Base-by-base conservation (phyloP, 2,113 vertebrate genomes). In the Puma concolor region DNA sequence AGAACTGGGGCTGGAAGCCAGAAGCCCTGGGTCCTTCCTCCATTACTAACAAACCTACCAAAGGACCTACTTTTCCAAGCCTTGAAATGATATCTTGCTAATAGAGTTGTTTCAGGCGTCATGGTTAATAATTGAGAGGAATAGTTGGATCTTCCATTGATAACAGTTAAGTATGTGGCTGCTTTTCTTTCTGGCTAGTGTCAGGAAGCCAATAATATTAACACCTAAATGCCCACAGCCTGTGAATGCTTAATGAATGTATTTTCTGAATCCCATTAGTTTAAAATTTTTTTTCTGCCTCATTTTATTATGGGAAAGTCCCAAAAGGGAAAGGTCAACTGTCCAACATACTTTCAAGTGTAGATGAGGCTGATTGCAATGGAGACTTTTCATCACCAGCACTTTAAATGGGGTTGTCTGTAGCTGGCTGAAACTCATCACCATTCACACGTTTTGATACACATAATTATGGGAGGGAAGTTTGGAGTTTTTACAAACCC, bases 91-190 rank as follows among this genome's bases (percentile, higher is more conserved):
- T 71, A 84, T 69, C 81, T 89, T 93, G 33, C 60, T 72, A 95
- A 96, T 16, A 91, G n/a, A 92, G 33, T 52, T 95, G 64, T 92
- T 94, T 71, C 71, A 80, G 71, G 44, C 44, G 90, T 97, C 79
- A 1, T 44, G 74, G 92, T 79, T 92, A 94, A 86, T 95, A 79
- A 88, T 71, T 90, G 90, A 87, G 86, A 97, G 41, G 48, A 89
- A 79, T 31, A 79, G 21, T 81, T 93, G 57, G 23, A 66, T 76
- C 91, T 79, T 60, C 71, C 89, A 74, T 27, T 38, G 50, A 94
- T 95, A 93, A 89, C 41, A 67, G 52, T 60, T 86, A 90, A 57
- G 50, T 41, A 50, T 81, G 63, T 60, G 36, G 77, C 48, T 81
- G 16, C 15, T 92, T 85, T 69, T 94, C 57, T 54, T 54, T 54